Evolutionary conservation across 2,888 invertebrate genomes (phyloP).

Genomic region (Lomographa bimaculata): DNA sequence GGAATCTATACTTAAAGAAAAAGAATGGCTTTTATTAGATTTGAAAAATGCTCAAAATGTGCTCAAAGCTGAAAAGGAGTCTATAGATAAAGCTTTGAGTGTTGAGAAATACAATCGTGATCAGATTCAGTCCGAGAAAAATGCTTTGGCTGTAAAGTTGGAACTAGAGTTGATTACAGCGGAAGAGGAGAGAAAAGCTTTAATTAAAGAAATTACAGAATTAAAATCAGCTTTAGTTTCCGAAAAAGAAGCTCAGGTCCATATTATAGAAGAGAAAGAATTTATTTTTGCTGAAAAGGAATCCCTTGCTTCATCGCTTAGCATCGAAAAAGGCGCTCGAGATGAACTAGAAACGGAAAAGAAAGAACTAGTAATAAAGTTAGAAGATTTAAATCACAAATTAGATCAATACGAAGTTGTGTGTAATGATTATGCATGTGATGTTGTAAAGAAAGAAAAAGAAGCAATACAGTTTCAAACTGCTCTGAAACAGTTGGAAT

Average conservation of each 20-base stretch:
- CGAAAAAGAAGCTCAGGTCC: conserved; percentile 19
- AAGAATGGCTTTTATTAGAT: conserved; percentile 2
- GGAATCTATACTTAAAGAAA: conserved; percentile 7
- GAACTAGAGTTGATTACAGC: conserved; percentile 11
- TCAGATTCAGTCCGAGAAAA: conserved; percentile 3
- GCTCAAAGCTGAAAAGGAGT: conserved; percentile 16
- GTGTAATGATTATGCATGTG: conserved; percentile 21
- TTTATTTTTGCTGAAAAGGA: conserved; percentile 27
- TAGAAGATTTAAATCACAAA: conserved; percentile 36
- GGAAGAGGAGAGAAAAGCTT: conserved; percentile 6
- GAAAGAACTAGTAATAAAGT: conserved; percentile 31
- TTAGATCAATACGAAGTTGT: conserved; percentile 8
- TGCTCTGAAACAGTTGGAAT: conserved; percentile 38
- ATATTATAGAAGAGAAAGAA: conserved; percentile 34
- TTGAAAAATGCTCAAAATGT: conserved; percentile 7
- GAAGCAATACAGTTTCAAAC: conserved; percentile 36
- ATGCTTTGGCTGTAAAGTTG: conserved; percentile 2
- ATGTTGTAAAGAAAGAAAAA: conserved; percentile 32
- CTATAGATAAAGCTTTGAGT: conserved; percentile 6
- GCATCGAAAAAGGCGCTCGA: conserved; percentile 33
- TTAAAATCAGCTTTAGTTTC: conserved; percentile 26
- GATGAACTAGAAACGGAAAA: conserved; percentile 42
- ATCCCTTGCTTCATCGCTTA: conserved; percentile 5
- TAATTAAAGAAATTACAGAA: conserved; percentile 26
- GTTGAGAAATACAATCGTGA: conserved; percentile 2